Conservation (phyloP, 2,888 invertebrate species). For the Drosophila neonasuta region DNA sequence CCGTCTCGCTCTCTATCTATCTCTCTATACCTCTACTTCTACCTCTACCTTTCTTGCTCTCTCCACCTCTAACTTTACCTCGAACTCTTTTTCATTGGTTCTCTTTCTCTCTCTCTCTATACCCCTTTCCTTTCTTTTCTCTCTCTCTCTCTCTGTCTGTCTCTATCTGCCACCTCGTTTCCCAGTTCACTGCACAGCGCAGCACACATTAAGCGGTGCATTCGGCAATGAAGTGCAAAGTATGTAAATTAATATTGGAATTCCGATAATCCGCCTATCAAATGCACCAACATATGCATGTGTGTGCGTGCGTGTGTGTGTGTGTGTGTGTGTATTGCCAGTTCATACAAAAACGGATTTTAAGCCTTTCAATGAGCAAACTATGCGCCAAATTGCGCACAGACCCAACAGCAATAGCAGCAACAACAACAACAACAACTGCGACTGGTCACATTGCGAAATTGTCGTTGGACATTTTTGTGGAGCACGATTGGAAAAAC, state of each 20-base stretch:
- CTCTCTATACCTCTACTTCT: no score
- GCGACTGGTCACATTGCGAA: slow-evolving; percentile 3
- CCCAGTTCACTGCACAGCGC: slow-evolving; percentile 3
- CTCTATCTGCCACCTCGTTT: neutral
- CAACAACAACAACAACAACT: slow-evolving; percentile 17
- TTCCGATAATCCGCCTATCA: slow-evolving; percentile 64
- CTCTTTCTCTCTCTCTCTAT: neutral
- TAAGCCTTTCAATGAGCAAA: slow-evolving; percentile 37
- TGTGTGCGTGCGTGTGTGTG: slow-evolving; percentile 5
- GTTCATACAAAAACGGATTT: slow-evolving; percentile 38
- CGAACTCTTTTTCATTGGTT: no score
- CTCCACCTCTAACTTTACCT: no score
- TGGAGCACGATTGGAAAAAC: no score
- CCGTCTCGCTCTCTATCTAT: no score
- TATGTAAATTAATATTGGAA: slow-evolving; percentile 70
- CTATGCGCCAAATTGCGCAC: slow-evolving; percentile 44
- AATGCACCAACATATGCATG: slow-evolving; percentile 28
- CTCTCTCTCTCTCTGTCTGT: neutral
- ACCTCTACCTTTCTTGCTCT: no score
- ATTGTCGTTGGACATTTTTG: slow-evolving; percentile 24
- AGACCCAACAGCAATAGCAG: slow-evolving; percentile 14
- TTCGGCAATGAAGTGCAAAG: slow-evolving; percentile 62
- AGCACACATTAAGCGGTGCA: slow-evolving; percentile 17
- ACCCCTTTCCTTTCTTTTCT: neutral
- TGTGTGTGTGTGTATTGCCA: neutral